phyloP scores from a whole-genome alignment of 2,113 vertebrate species.

The Brachypodius melanocephalos region DNA sequence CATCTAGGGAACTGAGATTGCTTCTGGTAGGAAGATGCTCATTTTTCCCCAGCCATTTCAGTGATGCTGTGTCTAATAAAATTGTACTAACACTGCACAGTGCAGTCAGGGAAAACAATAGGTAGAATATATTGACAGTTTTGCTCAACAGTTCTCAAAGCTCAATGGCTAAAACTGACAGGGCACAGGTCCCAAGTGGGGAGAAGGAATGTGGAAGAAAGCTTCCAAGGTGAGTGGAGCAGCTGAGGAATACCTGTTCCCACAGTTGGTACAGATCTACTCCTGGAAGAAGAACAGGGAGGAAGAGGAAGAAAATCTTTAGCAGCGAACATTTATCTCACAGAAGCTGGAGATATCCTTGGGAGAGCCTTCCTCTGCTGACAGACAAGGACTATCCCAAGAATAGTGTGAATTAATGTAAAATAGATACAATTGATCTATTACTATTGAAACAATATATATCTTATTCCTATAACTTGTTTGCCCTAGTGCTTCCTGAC shows the following conservation, averaged over 20 bases:
- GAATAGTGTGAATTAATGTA: not conserved
- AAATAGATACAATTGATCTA: not conserved
- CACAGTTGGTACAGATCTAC: not conserved
- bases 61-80: not conserved
- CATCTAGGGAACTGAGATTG: not conserved
- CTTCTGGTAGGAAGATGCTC: not conserved
- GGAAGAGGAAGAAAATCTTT: not conserved
- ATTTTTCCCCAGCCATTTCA: not conserved
- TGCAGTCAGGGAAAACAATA: not conserved
- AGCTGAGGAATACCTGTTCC: not conserved
- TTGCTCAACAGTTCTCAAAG: not conserved
- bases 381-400: not conserved
- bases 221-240: not conserved
- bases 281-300: not conserved
- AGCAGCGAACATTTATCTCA: not conserved
- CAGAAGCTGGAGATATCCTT: not conserved
- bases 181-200: not conserved
- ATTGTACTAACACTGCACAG: not conserved
- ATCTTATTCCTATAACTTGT: not conserved
- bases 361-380: not conserved
- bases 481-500: not conserved
- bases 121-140: not conserved
- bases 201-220: not conserved
- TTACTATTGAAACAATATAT: not conserved
- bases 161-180: not conserved